Base-by-base conservation (phyloP, 2,113 vertebrate species). In the Monopterus albus region DNA sequence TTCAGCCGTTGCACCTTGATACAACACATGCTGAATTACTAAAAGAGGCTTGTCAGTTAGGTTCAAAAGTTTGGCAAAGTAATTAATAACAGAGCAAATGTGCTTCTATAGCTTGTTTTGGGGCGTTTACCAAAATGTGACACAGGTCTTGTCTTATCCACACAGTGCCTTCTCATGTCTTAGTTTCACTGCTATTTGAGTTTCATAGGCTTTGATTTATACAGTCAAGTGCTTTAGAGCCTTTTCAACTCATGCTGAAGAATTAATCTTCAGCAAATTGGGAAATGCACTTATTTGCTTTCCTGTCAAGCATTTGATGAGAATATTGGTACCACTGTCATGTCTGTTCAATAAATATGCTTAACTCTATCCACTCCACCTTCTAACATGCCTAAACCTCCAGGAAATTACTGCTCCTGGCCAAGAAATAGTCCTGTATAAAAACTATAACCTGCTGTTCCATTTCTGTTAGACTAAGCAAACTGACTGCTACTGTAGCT, bases 1-100 rank as follows among this genome's bases (percentile, higher is more conserved):
- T 61, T 45, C 56, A 73, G 51, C 31, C 3, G 38, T 79, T 65
- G n/a, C 29, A 47, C 46, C 38, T 33, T 35, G 58, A 75, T 61
- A n/a, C n/a, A n/a, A n/a, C n/a, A n/a, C n/a, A n/a, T 40, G 21
- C 12, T 17, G 23, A 18, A 26, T 15, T 0, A 0, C 2, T 15
- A 0, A 69, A 25, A 29, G n/a, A n/a, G n/a, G n/a, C n/a, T n/a
- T n/a, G n/a, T n/a, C n/a, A n/a, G n/a, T n/a, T n/a, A n/a, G n/a
- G n/a, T n/a, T n/a, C n/a, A n/a, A 52, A 29, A 23, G 12, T 7
- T 39, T 21, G 21, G n/a, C 18, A 72, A 43, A 62, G 40, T 23
- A 18, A 23, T 17, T 26, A 18, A 35, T 49, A 56, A 20, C 26
- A 64, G 6, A 51, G 18, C 21, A 51, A 33, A 33, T 74, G 23